phyloP scores from a whole-genome alignment of 2,797 vertebrate species.

The Eptatretus atami region DNA sequence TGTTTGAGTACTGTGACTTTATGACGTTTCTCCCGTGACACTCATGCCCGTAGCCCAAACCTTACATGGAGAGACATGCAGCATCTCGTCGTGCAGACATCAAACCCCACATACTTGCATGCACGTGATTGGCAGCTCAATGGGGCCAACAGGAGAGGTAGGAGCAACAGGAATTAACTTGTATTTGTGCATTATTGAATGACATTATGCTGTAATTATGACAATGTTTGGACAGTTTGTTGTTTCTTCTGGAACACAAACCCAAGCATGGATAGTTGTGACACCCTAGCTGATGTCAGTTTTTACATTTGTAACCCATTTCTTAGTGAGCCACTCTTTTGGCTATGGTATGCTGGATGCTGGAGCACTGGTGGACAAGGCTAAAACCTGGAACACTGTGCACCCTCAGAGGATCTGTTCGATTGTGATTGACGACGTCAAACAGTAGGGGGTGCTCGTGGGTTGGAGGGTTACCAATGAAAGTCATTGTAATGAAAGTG shows the following conservation, averaged over 20 bases:
- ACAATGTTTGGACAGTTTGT: not conserved
- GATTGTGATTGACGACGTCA: conserved; percentile 24
- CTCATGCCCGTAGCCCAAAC: conserved; percentile 15
- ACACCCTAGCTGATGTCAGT: not conserved
- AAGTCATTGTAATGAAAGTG: too few species aligned
- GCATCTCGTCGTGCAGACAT: conserved; percentile 64
- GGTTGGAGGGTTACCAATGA: not conserved
- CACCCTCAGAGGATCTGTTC: conserved; percentile 54
- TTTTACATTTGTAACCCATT: conserved; percentile 7
- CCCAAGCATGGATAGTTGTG: not conserved
- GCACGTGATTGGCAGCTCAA: conserved; percentile 69
- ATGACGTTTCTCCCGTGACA: not conserved
- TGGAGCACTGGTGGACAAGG: conserved; percentile 40
- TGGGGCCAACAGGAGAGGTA: conserved; percentile 65
- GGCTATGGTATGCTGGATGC: conserved; percentile 77
- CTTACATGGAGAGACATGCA: conserved; percentile 97
- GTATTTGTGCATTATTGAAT: too few species aligned
- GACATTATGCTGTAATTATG: too few species aligned
- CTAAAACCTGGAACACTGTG: conserved; percentile 51
- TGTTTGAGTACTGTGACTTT: too few species aligned
- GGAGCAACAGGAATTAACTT: fast-evolving
- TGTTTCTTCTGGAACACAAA: not conserved
- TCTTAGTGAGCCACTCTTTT: conserved; percentile 73
- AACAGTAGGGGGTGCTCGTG: too few species aligned
- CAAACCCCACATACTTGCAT: conserved; percentile 41